Evolutionary conservation across 2,888 invertebrate species (phyloP).

Genomic region (Ophion ellenae): DNA sequence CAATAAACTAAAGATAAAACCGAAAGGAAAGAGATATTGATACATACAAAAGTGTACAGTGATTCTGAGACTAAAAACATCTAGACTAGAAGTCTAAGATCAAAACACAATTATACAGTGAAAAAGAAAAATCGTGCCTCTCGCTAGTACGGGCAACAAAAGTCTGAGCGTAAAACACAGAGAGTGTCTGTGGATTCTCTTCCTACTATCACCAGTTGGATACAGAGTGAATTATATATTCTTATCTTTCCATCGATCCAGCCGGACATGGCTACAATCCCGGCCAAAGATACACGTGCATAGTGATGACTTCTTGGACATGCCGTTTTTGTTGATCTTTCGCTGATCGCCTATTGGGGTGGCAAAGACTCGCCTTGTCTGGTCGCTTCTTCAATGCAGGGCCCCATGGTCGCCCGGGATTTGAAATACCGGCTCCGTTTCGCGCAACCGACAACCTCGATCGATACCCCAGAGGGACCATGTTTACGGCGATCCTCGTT

Average conservation of each 20-base stretch:
- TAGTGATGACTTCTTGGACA: background rate
- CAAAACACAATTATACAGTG: no score
- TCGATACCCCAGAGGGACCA: conserved; percentile 18
- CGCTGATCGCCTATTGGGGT: background rate
- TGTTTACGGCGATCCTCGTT: conserved; percentile 22
- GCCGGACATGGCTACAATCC: background rate
- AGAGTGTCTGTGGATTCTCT: background rate
- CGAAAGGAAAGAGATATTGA: no score
- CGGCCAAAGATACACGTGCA: background rate
- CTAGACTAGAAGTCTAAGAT: no score
- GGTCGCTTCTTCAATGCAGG: background rate
- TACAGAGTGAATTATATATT: background rate
- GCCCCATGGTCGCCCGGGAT: background rate
- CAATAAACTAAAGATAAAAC: background rate
- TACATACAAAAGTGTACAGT: no score
- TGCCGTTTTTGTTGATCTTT: background rate
- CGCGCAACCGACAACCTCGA: background rate
- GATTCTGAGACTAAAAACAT: no score
- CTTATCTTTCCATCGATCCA: background rate
- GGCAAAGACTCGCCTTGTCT: background rate
- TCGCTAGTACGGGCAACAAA: no score
- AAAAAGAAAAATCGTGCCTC: no score
- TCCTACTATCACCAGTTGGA: no score
- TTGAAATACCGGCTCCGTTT: conserved; percentile 1
- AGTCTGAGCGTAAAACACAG: no score